Conservation (phyloP, 2,113 vertebrate genomes). For the Gambusia affinis region DNA sequence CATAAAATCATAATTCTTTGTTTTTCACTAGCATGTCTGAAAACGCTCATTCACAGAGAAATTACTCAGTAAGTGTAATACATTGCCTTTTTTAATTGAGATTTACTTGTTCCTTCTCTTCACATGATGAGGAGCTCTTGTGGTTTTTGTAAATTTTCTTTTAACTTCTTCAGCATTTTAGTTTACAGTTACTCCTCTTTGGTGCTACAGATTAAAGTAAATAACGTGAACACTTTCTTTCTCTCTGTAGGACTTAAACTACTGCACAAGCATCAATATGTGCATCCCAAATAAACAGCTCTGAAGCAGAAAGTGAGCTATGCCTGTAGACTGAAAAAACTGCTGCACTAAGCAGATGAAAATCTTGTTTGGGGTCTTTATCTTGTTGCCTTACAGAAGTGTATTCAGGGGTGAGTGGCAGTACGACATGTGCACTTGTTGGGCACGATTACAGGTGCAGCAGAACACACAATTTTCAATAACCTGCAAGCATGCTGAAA, state of each 20-base stretch:
- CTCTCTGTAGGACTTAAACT: conserved; percentile 12
- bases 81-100: conserved; percentile 8
- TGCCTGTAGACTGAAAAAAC: neutral
- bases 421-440: neutral
- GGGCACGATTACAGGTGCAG: conserved; percentile 2
- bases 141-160: conserved; percentile 1
- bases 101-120: conserved; percentile 13
- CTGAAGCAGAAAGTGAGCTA: neutral
- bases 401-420: neutral
- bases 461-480: neutral
- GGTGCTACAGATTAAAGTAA: conserved; percentile 16
- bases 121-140: conserved; percentile 1
- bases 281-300: neutral
- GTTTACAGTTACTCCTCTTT: neutral
- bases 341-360: neutral
- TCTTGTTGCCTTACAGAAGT: neutral
- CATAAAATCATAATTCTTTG: too few relatives aligned
- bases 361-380: conserved; percentile 7
- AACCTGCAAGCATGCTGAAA: neutral
- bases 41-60: conserved; percentile 15
- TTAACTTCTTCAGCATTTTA: neutral
- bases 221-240: neutral
- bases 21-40: conserved; percentile 35
- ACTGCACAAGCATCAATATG: neutral
- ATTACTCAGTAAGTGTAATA: conserved; percentile 17